phyloP scores from a whole-genome alignment of 2,888 invertebrate species.

The Ennomos erosarius region DNA sequence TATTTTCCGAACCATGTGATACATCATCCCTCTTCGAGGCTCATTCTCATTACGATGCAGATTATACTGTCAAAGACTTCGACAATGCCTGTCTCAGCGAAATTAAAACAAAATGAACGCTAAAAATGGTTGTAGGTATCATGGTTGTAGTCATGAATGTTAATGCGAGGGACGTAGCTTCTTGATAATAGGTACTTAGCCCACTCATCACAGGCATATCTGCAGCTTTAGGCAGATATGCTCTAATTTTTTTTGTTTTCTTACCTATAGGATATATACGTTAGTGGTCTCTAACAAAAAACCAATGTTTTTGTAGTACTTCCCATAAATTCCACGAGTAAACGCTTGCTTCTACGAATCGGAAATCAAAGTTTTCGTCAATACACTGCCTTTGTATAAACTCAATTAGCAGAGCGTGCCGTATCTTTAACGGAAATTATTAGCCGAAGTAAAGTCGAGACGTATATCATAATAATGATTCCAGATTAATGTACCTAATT shows the following conservation, averaged over 20 bases:
- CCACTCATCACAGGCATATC: too few relatives aligned
- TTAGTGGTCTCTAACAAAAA: too few relatives aligned
- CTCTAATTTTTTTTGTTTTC: too few relatives aligned
- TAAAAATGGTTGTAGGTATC: not conserved
- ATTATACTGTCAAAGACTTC: slow-evolving; percentile 19
- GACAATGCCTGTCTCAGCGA: slow-evolving; percentile 3
- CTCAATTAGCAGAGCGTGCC: slow-evolving; percentile 8
- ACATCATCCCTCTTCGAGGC: not conserved
- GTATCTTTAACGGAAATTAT: slow-evolving; percentile 13
- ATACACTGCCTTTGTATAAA: slow-evolving; percentile 1
- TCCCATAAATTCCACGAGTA: too few relatives aligned
- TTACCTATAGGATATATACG: too few relatives aligned
- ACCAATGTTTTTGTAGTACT: too few relatives aligned
- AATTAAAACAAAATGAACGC: slow-evolving; percentile 4
- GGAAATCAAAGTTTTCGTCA: not conserved
- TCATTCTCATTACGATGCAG: slow-evolving; percentile 18
- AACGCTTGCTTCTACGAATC: too few relatives aligned
- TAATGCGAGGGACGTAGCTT: too few relatives aligned
- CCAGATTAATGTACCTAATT: too few relatives aligned
- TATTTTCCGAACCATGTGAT: not conserved
- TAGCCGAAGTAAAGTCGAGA: slow-evolving; percentile 8
- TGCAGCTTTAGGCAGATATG: too few relatives aligned
- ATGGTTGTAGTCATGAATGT: not conserved
- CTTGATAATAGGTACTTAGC: too few relatives aligned
- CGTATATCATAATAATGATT: not conserved